Base-by-base conservation (phyloP, 1,140 invertebrate genomes). In the Solenopsis invicta region DNA sequence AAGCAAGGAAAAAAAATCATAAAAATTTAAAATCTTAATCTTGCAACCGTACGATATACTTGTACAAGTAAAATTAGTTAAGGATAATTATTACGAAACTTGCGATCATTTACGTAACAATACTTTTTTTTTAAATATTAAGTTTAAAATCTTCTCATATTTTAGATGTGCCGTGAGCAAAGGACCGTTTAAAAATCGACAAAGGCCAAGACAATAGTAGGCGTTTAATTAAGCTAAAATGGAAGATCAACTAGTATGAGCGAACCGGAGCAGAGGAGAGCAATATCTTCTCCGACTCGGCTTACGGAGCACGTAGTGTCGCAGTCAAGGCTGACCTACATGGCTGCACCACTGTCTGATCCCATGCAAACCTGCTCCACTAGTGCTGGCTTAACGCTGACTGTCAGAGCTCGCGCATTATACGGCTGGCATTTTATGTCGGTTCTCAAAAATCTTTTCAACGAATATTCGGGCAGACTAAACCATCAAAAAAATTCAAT, bases 301-400 rank as follows among this genome's bases (percentile, higher is more conserved):
- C 77, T 91, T 89, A 85, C 90, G 76, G 80, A 89, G 91, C 93
- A 94, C 93, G 93, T 94, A 93, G 81, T 94, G 92, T 94, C 93
- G 93, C 93, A 93, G 91, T 93, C 91, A 75, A 86, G 92, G 85
- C 87, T 94, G 93, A 93, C 93, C 93, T 94, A 94, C 87, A 94
- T 94, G 86, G 87, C 80, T 88, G 90, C 88, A 91, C 91, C 88
- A 91, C 92, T 89, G 85, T 89, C 92, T 87, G 89, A 91, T 92
- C 72, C 59, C 67, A 45, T 67, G 88, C 56, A 87, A 66, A 87
- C 24, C 72, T 54, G 29, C 61, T 85, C 88, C 72, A 61, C 88
- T 85, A 74, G 78, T 62, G 66, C n/a, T 52, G 69, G 74, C 85
- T 89, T 90, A 89, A 54, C 85, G 77, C 21, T 24, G 18, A 61